Conservation (phyloP, 2,113 vertebrate genomes). For the Rattus norvegicus region DNA sequence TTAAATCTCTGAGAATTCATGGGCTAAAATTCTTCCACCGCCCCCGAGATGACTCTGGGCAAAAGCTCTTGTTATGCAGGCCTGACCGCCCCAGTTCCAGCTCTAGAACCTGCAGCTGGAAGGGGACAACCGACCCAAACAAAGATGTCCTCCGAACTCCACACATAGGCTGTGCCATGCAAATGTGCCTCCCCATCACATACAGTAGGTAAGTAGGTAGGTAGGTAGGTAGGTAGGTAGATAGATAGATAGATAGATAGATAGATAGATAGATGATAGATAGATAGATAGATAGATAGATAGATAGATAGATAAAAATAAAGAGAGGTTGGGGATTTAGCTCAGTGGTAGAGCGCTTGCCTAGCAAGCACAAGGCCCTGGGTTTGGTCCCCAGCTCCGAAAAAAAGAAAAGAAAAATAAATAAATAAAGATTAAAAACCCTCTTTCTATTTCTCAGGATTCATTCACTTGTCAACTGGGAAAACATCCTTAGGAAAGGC, state of each 20-base stretch:
- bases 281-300: background rate
- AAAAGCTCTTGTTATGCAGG: background rate
- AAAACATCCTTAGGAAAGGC: slow-evolving; percentile 22
- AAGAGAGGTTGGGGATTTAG: no score
- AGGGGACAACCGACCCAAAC: background rate
- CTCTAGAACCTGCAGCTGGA: background rate
- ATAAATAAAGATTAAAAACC: background rate
- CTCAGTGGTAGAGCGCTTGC: no score
- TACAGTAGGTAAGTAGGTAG: background rate
- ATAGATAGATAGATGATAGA: background rate
- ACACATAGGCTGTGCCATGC: background rate
- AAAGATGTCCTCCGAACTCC: background rate
- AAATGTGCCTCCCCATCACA: background rate
- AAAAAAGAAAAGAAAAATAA: no score
- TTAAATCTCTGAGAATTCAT: background rate
- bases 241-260: background rate
- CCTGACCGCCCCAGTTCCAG: no score
- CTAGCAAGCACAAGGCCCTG: no score
- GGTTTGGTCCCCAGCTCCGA: no score
- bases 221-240: background rate
- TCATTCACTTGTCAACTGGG: slow-evolving; percentile 10
- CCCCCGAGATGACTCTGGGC: background rate
- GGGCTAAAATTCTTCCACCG: background rate
- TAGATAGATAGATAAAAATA: background rate
- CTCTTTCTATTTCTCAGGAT: slow-evolving; percentile 1